phyloP scores from a whole-genome alignment of 2,888 invertebrate species.

The Erannis defoliaria region DNA sequence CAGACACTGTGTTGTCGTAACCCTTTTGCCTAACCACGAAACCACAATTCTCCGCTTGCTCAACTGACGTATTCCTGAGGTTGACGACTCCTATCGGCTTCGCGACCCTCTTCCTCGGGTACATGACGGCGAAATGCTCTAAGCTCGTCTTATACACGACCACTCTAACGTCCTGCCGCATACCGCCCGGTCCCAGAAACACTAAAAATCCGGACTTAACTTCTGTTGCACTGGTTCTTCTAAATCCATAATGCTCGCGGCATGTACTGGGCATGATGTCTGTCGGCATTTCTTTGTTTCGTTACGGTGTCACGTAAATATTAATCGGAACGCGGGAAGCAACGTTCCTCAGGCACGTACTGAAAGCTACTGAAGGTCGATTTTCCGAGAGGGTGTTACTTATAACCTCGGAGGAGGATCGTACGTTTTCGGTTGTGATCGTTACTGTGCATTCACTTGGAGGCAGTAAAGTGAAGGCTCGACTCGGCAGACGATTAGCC shows the following conservation, averaged over 20 bases:
- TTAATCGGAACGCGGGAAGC: conserved; percentile 50
- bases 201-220: conserved; percentile 88
- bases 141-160: conserved; percentile 88
- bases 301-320: conserved; percentile 54
- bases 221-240: conserved; percentile 80
- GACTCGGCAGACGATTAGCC: conserved; percentile 24
- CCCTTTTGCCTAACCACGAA: conserved; percentile 88
- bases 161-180: conserved; percentile 87
- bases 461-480: conserved; percentile 54
- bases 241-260: conserved; percentile 69
- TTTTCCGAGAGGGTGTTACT: conserved; percentile 61
- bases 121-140: conserved; percentile 89
- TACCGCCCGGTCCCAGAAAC: conserved; percentile 85
- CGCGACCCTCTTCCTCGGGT: conserved; percentile 88
- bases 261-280: conserved; percentile 69
- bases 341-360: conserved; percentile 45
- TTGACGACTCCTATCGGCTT: conserved; percentile 88
- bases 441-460: conserved; percentile 70
- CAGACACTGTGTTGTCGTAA: conserved; percentile 87
- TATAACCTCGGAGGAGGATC: conserved; percentile 66
- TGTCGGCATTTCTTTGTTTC: conserved; percentile 74
- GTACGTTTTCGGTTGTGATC: conserved; percentile 63
- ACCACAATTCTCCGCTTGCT: conserved; percentile 81
- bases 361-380: conserved; percentile 62
- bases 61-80: conserved; percentile 86